These are phyloP conservation scores for Ophioninae sp. DNA, from an alignment of 2,888 invertebrate genomes.

Conservation along the genomic window DNA sequence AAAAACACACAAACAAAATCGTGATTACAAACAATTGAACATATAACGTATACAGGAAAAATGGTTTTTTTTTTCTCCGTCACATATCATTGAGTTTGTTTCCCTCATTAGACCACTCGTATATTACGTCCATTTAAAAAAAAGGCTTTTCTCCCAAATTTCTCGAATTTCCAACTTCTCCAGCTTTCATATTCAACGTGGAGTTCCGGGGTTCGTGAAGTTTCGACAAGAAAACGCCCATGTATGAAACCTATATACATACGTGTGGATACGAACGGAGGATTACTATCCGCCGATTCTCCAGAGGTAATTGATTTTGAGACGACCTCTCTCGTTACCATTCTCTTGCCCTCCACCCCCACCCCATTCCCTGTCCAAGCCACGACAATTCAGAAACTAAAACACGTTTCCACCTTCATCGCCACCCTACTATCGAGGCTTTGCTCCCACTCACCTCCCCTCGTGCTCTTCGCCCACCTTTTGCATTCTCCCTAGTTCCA, in stretches of 20 bases:
- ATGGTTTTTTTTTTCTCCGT: not conserved
- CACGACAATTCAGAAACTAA: constrained; percentile 38
- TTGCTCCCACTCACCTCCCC: not conserved
- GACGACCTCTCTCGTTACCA: constrained; percentile 51
- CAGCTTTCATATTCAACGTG: not conserved
- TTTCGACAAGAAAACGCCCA: constrained; percentile 11
- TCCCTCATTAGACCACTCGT: not conserved
- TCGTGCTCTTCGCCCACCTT: constrained; percentile 19
- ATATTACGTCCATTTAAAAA: not conserved
- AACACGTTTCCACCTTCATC: constrained; percentile 43
- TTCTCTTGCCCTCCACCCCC: constrained; percentile 10
- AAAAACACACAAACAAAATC: no score
- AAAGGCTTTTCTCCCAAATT: not conserved
- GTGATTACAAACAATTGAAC: no score
- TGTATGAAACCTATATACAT: constrained; percentile 30
- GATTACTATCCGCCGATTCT: constrained; percentile 50
- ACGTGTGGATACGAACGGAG: constrained; percentile 3
- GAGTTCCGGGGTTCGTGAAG: not conserved
- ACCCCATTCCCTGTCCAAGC: not conserved
- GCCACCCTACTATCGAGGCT: constrained; percentile 9
- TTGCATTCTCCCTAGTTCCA: constrained; percentile 17
- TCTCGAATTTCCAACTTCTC: not conserved
- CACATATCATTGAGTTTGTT: not conserved
- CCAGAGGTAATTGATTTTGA: constrained; percentile 61
- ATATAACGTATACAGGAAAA: no score